Conservation (phyloP, 2,113 vertebrate genomes). For the Notothenia rossii region DNA sequence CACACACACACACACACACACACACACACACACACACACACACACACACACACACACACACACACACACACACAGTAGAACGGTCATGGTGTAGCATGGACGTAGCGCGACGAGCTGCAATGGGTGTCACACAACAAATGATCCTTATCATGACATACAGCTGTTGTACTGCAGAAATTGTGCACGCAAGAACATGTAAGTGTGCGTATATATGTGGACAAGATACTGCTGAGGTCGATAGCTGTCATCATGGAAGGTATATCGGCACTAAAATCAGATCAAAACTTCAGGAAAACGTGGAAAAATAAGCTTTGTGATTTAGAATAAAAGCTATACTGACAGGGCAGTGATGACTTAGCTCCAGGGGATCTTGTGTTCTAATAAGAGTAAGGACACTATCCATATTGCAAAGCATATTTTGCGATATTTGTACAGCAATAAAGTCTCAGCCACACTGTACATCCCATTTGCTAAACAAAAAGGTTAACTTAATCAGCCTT, state of each 20-base stretch:
- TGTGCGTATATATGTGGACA: not conserved
- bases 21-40: conserved; percentile 12
- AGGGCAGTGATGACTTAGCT: conserved; percentile 32
- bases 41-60: conserved; percentile 11
- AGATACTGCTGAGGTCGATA: not conserved
- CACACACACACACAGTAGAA: conserved; percentile 25
- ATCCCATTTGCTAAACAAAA: conserved; percentile 25
- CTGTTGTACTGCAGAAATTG: conserved; percentile 47
- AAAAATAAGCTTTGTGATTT: conserved; percentile 23
- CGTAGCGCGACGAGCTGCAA: conserved; percentile 40
- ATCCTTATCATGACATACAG: conserved; percentile 62
- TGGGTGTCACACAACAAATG: conserved; percentile 61
- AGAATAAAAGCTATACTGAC: conserved; percentile 52
- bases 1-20: conserved; percentile 10
- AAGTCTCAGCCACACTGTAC: conserved; percentile 11
- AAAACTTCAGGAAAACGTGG: conserved; percentile 1
- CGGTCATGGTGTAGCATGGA: conserved; percentile 64
- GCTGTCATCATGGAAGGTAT: conserved; percentile 1
- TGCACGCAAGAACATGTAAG: conserved; percentile 27
- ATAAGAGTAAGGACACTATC: conserved; percentile 35
- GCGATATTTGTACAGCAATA: conserved; percentile 31
- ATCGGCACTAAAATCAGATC: conserved; percentile 32
- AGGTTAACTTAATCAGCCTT: conserved; percentile 40
- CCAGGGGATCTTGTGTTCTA: conserved; percentile 27
- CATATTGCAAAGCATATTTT: conserved; percentile 26